A percentile compares a stretch with the other conserved stretches of the same genome.
Conservation (phyloP, 2,797 vertebrate species). For the Platyrinchus mystaceus region DNA sequence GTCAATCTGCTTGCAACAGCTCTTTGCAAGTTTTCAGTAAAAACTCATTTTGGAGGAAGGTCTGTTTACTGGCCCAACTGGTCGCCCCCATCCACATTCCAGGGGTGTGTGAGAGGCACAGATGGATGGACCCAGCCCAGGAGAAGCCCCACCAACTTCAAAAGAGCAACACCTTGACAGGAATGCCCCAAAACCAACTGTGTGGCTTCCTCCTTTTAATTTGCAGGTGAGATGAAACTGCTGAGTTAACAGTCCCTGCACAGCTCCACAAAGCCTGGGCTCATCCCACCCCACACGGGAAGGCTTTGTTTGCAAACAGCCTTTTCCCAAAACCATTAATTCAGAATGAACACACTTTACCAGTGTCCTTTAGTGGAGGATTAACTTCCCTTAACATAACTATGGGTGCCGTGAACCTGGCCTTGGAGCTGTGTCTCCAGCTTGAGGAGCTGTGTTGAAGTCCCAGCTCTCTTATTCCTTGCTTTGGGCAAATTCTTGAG, state of each 20-base stretch:
- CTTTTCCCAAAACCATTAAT: not conserved
- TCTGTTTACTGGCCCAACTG: constrained; percentile 23
- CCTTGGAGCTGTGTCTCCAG: not conserved
- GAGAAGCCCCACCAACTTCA: constrained; percentile 30
- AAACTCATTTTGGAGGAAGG: constrained; percentile 41
- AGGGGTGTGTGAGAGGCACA: not conserved
- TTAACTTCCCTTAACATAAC: accelerated
- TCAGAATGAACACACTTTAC: accelerated
- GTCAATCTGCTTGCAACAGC: constrained; percentile 45
- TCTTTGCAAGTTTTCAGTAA: constrained; percentile 43
- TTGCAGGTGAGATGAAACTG: not conserved
- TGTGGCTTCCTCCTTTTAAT: constrained; percentile 6
- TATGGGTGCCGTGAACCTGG: not conserved
- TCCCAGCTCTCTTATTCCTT: not conserved
- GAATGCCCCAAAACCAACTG: constrained; percentile 1
- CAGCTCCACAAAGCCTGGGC: accelerated
- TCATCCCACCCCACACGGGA: accelerated
- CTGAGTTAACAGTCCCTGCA: not conserved
- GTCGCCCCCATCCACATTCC: constrained; percentile 43
- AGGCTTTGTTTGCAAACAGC: not conserved
- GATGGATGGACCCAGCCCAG: not conserved
- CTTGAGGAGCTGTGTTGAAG: not conserved
- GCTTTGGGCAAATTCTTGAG: constrained; percentile 3
- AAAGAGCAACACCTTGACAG: not conserved
- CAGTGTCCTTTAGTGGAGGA: not conserved